These are phyloP conservation scores for Drosophila incognita DNA, from an alignment of 2,888 invertebrate species.

Conservation along the genomic window DNA sequence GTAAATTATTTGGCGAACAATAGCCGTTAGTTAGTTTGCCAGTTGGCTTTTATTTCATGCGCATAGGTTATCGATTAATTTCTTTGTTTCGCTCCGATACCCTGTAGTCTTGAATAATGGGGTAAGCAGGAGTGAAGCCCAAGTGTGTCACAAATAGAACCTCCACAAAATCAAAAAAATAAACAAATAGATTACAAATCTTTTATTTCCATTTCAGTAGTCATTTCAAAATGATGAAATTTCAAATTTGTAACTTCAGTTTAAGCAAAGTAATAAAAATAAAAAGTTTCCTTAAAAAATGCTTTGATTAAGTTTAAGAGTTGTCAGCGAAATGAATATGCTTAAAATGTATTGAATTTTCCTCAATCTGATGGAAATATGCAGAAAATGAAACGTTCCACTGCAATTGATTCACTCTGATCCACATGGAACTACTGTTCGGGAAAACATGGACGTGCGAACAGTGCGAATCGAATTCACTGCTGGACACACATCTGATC, in stretches of 20 bases:
- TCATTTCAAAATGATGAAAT: not conserved
- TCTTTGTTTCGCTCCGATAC: not conserved
- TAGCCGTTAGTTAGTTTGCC: slow-evolving; percentile 75
- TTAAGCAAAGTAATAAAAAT: not conserved
- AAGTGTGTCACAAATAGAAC: not conserved
- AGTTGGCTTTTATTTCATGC: slow-evolving; percentile 7
- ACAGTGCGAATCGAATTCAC: too few relatives aligned
- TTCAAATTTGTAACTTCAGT: not conserved
- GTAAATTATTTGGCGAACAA: slow-evolving; percentile 67
- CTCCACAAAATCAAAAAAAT: not conserved
- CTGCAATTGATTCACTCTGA: too few relatives aligned
- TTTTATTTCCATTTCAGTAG: too few relatives aligned
- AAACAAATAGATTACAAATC: not conserved
- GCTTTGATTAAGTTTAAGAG: not conserved
- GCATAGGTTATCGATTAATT: slow-evolving; percentile 11
- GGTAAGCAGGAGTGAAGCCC: not conserved
- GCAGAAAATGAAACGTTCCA: not conserved
- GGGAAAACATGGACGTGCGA: too few relatives aligned
- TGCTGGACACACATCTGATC: too few relatives aligned
- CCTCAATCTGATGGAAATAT: not conserved
- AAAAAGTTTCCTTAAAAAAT: not conserved
- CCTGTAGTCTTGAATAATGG: not conserved
- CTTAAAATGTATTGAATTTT: not conserved
- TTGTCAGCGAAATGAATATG: not conserved
- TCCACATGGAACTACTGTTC: not conserved